These are phyloP conservation scores for Sesia bembeciformis DNA, from an alignment of 2,888 invertebrate species.

Conservation along the genomic window DNA sequence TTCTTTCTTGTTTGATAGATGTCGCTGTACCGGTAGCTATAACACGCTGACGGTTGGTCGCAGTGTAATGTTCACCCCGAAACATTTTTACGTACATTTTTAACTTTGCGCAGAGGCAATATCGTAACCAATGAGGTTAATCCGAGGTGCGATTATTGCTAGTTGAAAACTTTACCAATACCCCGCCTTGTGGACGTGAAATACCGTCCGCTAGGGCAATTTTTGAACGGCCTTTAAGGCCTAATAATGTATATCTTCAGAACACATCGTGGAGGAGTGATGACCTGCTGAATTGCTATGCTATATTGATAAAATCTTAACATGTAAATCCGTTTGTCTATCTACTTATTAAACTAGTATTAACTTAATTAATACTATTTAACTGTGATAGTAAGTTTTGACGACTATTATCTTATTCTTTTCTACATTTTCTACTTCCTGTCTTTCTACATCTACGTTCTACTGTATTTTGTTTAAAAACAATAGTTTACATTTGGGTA, in stretches of 20 bases:
- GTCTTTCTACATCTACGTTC: too few relatives aligned
- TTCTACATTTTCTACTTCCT: too few relatives aligned
- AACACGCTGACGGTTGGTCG: conserved; percentile 30
- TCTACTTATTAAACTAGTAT: too few relatives aligned
- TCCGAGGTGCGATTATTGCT: conserved; percentile 92
- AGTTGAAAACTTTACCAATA: conserved; percentile 89
- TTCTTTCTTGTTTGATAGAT: conserved; percentile 17
- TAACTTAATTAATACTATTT: too few relatives aligned
- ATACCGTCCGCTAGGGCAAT: conserved; percentile 67
- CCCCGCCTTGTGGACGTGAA: conserved; percentile 68
- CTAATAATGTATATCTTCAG: conserved; percentile 9
- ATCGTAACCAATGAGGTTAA: conserved; percentile 90
- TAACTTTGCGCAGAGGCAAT: conserved; percentile 93
- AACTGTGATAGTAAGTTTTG: too few relatives aligned
- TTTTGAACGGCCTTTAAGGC: conserved; percentile 55
- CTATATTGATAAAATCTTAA: too few relatives aligned
- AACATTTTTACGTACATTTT: conserved; percentile 10
- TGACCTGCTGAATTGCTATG: too few relatives aligned
- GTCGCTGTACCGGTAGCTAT: conserved; percentile 20
- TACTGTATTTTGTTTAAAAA: too few relatives aligned
- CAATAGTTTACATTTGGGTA: too few relatives aligned
- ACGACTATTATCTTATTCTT: too few relatives aligned
- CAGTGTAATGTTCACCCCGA: not conserved
- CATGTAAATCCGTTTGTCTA: too few relatives aligned
- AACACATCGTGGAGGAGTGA: too few relatives aligned